Evolutionary conservation across 2,797 vertebrate genomes (phyloP).

Genomic region (Notolabrus celidotus): DNA sequence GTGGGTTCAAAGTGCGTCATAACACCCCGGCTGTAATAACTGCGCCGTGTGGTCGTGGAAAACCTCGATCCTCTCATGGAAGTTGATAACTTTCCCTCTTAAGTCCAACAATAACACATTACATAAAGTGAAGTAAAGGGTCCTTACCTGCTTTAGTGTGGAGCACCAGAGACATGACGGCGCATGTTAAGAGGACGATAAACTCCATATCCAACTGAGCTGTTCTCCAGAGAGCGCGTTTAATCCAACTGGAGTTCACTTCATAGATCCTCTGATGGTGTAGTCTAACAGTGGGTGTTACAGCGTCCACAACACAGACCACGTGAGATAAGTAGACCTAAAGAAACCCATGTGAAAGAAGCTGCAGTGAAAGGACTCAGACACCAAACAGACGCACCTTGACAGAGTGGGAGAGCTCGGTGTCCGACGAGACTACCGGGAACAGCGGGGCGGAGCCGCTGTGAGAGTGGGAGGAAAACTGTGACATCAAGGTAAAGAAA

Average conservation of each 20-base stretch:
- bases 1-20: no score
- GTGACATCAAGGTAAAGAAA: background rate
- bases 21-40: no score
- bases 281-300: rapidly evolving
- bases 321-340: no score
- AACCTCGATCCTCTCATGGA: no score
- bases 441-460: background rate
- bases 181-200: background rate
- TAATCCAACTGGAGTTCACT: background rate
- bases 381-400: background rate
- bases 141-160: slow-evolving; percentile 29
- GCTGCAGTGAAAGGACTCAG: rapidly evolving
- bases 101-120: background rate
- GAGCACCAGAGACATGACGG: rapidly evolving
- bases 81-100: no score
- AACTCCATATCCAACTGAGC: background rate
- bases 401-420: rapidly evolving
- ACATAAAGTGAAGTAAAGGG: background rate
- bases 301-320: no score
- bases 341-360: background rate
- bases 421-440: background rate
- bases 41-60: no score
- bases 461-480: background rate
- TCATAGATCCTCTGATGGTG: rapidly evolving
- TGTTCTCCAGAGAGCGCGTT: background rate